These are phyloP conservation scores for Neotragus pygmaeus DNA, from an alignment of 2,113 vertebrate species.

Conservation along the genomic window DNA sequence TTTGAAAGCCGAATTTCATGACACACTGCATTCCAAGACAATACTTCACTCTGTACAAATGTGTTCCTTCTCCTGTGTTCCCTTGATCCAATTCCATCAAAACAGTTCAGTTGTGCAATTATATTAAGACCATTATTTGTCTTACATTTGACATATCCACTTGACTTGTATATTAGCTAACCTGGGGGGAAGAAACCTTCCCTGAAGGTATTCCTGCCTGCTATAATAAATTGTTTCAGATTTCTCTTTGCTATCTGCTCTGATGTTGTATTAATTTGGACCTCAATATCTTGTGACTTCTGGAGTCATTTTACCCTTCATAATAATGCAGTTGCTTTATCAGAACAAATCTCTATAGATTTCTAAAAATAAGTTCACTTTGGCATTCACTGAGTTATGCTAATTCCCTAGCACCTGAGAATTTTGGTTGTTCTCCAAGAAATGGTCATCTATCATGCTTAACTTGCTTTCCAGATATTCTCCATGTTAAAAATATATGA, in stretches of 20 bases:
- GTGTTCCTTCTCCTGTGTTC: conserved; percentile 4
- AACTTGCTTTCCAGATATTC: background rate
- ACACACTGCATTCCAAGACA: conserved; percentile 15
- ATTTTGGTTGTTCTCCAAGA: background rate
- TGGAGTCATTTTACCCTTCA: background rate
- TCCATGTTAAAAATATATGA: background rate
- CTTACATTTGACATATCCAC: conserved; percentile 41
- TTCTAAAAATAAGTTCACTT: conserved; percentile 37
- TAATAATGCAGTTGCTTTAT: background rate
- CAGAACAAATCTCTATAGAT: conserved; percentile 24
- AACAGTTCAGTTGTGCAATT: conserved; percentile 29
- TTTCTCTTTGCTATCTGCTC: background rate
- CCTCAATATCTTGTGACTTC: conserved; percentile 31
- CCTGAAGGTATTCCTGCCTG: conserved; percentile 6
- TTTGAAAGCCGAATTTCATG: conserved; percentile 54
- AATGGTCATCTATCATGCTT: background rate
- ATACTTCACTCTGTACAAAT: conserved; percentile 30
- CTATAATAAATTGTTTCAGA: conserved; percentile 6
- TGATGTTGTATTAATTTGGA: conserved; percentile 14
- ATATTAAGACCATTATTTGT: conserved; percentile 54
- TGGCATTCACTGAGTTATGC: background rate
- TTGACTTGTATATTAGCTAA: conserved; percentile 19
- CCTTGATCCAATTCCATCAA: conserved; percentile 47
- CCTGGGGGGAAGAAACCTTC: background rate
- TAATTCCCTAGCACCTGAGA: conserved; percentile 17